Percentiles rank a stretch among this genome's conserved stretches.
These are phyloP conservation scores for Rhinopomastus cyanomelas DNA, from an alignment of 2,113 vertebrate species.

Conservation along the genomic window DNA sequence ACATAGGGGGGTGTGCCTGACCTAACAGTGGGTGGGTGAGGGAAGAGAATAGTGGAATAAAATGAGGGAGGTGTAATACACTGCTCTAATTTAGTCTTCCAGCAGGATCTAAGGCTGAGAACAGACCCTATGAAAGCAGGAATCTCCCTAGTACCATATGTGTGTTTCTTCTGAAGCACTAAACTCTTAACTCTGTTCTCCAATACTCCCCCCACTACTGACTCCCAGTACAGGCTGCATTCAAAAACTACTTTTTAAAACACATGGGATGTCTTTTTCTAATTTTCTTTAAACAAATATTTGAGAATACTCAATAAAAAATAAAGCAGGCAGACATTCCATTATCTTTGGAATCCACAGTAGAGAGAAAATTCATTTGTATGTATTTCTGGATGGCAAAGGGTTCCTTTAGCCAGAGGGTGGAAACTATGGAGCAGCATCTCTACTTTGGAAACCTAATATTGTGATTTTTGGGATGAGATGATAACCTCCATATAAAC, in stretches of 20 bases:
- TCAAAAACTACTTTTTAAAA: background rate
- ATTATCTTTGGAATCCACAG: background rate
- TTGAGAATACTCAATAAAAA: background rate
- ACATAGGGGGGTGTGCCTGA: fast-evolving
- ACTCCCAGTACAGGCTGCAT: background rate
- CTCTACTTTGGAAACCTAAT: background rate
- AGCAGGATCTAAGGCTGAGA: background rate
- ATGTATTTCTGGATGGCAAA: background rate
- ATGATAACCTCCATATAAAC: background rate
- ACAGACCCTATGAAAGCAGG: background rate
- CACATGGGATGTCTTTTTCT: background rate
- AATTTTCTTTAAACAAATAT: background rate
- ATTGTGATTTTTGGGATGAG: background rate
- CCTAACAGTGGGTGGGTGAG: background rate
- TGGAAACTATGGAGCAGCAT: background rate
- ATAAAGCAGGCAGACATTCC: background rate
- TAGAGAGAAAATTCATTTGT: background rate
- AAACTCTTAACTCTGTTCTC: background rate
- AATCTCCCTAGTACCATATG: background rate
- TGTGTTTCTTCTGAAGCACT: background rate
- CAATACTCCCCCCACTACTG: background rate
- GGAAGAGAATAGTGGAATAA: background rate
- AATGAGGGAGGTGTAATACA: background rate
- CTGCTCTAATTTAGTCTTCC: background rate
- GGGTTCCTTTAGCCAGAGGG: background rate